These are phyloP conservation scores for Hecatera dysodea DNA, from an alignment of 2,888 invertebrate species.

Conservation along the genomic window DNA sequence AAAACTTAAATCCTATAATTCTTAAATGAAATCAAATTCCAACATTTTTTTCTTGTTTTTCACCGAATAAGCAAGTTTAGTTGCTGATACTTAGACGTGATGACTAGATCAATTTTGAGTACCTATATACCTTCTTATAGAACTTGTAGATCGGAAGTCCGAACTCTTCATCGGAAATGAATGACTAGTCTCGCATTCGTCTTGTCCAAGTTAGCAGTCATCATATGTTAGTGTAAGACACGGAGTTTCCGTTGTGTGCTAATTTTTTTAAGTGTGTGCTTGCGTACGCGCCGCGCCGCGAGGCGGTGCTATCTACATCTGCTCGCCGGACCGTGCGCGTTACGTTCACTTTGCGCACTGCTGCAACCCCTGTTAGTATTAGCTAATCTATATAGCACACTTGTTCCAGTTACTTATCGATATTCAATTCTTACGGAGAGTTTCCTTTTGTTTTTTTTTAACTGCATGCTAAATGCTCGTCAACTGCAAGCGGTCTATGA, in stretches of 20 bases:
- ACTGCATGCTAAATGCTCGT: neutral
- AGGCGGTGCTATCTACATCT: conserved; percentile 84
- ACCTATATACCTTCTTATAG: no score
- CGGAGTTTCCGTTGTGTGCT: conserved; percentile 87
- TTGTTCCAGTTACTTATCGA: conserved; percentile 47
- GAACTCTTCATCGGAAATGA: conserved; percentile 31
- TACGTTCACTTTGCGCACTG: conserved; percentile 85
- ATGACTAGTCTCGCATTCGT: conserved; percentile 26
- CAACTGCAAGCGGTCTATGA: neutral
- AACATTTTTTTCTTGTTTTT: neutral
- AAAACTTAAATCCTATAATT: neutral
- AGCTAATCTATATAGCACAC: conserved; percentile 73
- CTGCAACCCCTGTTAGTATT: conserved; percentile 83
- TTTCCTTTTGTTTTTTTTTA: neutral
- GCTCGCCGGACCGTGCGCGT: conserved; percentile 81
- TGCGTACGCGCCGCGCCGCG: conserved; percentile 72
- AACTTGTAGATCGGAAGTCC: no score
- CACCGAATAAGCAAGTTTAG: neutral
- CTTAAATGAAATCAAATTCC: neutral
- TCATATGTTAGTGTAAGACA: conserved; percentile 69
- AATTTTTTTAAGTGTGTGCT: conserved; percentile 85
- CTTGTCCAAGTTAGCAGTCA: conserved; percentile 62
- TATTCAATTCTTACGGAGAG: conserved; percentile 16
- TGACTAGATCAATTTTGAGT: no score
- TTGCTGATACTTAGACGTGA: no score